Evolutionary conservation across 2,113 vertebrate genomes (phyloP), one percentile per base, ranked within the genome.

Genomic region (Dromiciops gliroides): DNA sequence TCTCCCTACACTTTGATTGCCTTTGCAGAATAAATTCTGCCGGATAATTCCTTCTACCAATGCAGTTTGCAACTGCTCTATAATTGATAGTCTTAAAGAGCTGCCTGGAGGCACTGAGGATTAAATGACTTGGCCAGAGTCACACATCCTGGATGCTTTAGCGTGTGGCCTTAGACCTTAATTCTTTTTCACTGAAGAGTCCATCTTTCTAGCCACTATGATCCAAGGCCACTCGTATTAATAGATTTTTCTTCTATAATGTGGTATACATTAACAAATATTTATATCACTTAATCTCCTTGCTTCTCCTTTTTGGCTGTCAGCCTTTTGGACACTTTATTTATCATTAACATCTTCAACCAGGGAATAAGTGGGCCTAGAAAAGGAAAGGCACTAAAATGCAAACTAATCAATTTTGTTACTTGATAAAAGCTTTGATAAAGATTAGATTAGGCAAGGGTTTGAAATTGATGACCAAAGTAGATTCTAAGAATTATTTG

Each of bases 401-500:
- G 3, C 56, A 53, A 92, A 92, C 24, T 10, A 19, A 67, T 92
- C 28, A 50, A 24, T 94, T 94, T 48, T 93, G 10, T 90, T 93
- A 93, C 47, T 92, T 3, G 24, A 67, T 92, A 90, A 94, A 97
- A 97, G 95, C 23, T 93, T 0, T 88, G n/a, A 94, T 51, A 90
- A 91, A 92, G 92, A 75, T 53, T 89, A 53, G 90, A 44, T 95
- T 47, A 95, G 90, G 92, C 75, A 94, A 92, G 48, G 95, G 9
- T 26, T 0, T 91, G n/a, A 92, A 93, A 95, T 56, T 92, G 96
- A 93, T 49, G 26, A 96, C 44, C 44, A 91, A 10, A 92, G 22
- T 26, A 93, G 47, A 92, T 92, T 94, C 53, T 89, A 0, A 44
- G 97, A 94, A 92, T 67, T 94, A 95, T n/a, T 91, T 95, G 67